Base-by-base conservation (phyloP, 2,888 invertebrate genomes). In the Cyclophora albipunctata region DNA sequence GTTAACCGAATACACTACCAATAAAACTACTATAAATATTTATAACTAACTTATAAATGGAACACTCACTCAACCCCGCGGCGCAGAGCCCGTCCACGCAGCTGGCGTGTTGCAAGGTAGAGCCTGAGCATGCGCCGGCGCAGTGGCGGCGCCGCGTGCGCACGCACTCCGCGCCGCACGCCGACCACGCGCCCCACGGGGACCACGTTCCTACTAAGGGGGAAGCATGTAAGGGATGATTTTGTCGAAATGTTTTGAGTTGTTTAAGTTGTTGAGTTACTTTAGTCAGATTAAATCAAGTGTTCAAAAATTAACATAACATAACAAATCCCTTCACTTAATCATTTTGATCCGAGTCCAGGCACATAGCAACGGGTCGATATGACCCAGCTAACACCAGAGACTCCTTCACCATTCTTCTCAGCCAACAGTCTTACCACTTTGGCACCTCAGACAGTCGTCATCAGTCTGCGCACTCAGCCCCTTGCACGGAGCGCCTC, bases 401-500 rank as follows among this genome's bases (percentile, higher is more conserved):
- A 5, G 40, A 3, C 4, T 40, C 20, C 20, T 20, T 20, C 20
- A 20, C 20, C 20, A 20, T 20, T 1, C 20, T 20, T 20, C 20
- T 20, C 1, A 20, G 20, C 20, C 20, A 20, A 20, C 20, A n/a
- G n/a, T 49, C 73, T 69, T 60, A 87, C 87, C 78, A 54, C 69
- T 81, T 44, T 78, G 96, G 71, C 94, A 93, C 4, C 92, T 89
- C 46, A 92, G 85, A 82, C 98, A 98, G 67, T 96, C 95, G 51
- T 91, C 90, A 40, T 94, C 93, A 72, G 93, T 94, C 81, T 97
- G 95, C 43, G 93, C 85, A 49, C 93, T 90, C 34, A 93, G 91
- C 0, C 98, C 98, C 47, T 92, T 89, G 75, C 98, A 98, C 2
- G 92, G 91, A 7, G 92, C 91, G 3, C 98, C 98, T 0, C 97